Conservation (phyloP, 2,113 vertebrate genomes). For the Pardalotus punctatus region DNA sequence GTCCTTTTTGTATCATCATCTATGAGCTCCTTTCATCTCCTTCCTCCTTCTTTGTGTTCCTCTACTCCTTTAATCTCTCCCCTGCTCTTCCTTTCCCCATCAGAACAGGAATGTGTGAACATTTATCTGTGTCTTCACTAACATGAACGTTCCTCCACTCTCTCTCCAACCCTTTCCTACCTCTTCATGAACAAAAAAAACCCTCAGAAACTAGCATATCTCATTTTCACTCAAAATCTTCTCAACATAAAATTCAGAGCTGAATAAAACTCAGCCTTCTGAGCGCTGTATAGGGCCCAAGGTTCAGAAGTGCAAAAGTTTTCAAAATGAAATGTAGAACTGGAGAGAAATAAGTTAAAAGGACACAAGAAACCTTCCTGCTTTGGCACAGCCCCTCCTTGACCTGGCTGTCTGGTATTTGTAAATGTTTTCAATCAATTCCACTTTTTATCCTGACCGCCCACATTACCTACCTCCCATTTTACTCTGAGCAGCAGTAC, state of each 20-base stretch:
- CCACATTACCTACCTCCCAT: neutral
- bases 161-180: neutral
- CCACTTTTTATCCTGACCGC: slow-evolving; percentile 11
- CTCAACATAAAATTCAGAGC: neutral
- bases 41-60: neutral
- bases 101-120: slow-evolving; percentile 2
- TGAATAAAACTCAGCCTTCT: neutral
- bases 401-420: slow-evolving; percentile 26
- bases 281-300: neutral
- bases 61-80: slow-evolving; percentile 44
- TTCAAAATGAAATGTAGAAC: neutral
- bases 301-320: neutral
- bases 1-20: neutral
- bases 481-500: neutral
- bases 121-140: slow-evolving; percentile 29
- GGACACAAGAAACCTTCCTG: neutral
- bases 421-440: slow-evolving; percentile 51
- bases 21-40: neutral
- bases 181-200: neutral
- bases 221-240: neutral
- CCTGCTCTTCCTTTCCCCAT: neutral
- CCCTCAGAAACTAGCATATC: neutral
- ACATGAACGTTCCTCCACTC: neutral
- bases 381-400: slow-evolving; percentile 3
- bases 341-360: neutral